phyloP scores from a whole-genome alignment of 2,797 vertebrate genomes.

The Falco peregrinus region DNA sequence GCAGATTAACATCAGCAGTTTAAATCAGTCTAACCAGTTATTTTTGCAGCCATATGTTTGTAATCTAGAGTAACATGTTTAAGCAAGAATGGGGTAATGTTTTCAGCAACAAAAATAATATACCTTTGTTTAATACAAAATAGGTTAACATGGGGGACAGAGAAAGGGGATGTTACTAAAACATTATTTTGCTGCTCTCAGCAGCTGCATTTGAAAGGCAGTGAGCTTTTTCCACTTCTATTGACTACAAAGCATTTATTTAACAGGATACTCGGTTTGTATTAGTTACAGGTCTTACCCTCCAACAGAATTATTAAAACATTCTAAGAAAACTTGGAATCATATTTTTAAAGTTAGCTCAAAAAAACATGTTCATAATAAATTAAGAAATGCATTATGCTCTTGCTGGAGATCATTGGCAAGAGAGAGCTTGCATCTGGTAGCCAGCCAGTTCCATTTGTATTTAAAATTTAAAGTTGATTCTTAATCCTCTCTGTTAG shows the following conservation, averaged over 20 bases:
- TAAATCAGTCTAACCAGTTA: constrained; percentile 3
- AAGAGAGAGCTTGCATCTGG: neutral
- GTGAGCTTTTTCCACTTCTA: neutral
- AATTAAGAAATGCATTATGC: neutral
- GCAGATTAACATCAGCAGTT: constrained; percentile 27
- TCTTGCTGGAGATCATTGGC: neutral
- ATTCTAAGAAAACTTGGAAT: neutral
- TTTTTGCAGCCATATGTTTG: neutral
- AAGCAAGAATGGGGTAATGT: constrained; percentile 1
- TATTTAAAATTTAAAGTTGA: neutral
- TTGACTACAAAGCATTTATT: neutral
- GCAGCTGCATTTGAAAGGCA: neutral
- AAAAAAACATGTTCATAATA: neutral
- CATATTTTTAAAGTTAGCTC: neutral
- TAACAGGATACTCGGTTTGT: neutral
- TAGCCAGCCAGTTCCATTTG: neutral
- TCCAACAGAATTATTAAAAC: neutral
- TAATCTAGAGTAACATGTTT: constrained; percentile 10
- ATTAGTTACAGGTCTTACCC: neutral
- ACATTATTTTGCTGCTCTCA: neutral
- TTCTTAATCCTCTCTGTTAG: neutral
- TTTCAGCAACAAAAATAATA: neutral
- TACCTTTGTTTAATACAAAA: neutral
- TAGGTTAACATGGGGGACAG: neutral
- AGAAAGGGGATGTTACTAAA: neutral